A percentile compares a stretch with the other conserved stretches of the same genome.
These are phyloP conservation scores for Psittacula derbiana DNA, from an alignment of 2,797 vertebrate species.

Conservation along the genomic window DNA sequence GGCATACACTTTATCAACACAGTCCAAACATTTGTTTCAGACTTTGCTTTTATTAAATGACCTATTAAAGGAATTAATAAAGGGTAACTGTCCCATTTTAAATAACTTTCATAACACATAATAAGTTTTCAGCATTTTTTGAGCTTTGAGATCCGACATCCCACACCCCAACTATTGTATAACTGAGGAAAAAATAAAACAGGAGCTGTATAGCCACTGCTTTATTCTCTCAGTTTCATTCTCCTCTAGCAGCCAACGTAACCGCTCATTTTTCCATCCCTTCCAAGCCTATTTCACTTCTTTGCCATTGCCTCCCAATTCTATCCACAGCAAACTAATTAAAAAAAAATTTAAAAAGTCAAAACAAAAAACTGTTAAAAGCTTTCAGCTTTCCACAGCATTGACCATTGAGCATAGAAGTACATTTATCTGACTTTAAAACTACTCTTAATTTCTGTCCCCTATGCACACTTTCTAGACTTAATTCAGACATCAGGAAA, in stretches of 20 bases:
- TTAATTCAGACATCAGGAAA: neutral
- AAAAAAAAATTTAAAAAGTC: neutral
- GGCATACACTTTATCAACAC: accelerated
- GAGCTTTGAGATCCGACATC: neutral
- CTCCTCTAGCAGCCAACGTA: accelerated
- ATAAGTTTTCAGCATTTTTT: neutral
- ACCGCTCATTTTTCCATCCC: neutral
- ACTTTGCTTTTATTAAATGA: neutral
- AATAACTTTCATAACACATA: neutral
- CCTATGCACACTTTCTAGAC: neutral
- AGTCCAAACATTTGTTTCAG: neutral
- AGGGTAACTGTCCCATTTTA: neutral
- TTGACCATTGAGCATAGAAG: neutral
- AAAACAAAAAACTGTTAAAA: neutral
- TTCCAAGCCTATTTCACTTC: neutral
- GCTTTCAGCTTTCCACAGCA: neutral
- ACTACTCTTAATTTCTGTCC: neutral
- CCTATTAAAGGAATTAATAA: neutral
- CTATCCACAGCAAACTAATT: neutral
- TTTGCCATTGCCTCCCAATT: neutral
- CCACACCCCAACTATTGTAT: neutral
- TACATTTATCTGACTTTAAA: neutral
- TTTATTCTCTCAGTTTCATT: neutral
- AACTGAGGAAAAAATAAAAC: neutral
- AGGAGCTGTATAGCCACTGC: neutral